These are phyloP conservation scores for Sipha maydis DNA, from an alignment of 2,888 invertebrate genomes.

Conservation along the genomic window DNA sequence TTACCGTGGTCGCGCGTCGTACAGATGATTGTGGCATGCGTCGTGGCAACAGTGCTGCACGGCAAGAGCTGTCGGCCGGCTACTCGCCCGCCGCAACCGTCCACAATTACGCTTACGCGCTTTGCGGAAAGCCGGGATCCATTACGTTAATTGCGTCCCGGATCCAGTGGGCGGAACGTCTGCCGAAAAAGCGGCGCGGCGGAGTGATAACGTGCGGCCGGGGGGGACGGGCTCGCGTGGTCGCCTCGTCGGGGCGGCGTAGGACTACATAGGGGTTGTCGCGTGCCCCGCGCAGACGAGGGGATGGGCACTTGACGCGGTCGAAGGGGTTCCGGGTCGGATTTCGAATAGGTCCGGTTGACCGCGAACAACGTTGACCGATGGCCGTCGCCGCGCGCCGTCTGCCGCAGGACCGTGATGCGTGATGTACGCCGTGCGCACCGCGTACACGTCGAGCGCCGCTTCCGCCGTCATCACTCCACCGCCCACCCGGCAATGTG, in stretches of 20 bases:
- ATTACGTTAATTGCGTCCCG: constrained; percentile 53
- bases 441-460: background rate
- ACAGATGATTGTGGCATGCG: no score
- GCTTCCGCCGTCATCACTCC: background rate
- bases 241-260: no score
- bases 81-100: no score
- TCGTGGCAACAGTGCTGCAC: constrained; percentile 8
- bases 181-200: constrained; percentile 27
- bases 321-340: constrained; percentile 38
- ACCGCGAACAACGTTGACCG: constrained; percentile 49
- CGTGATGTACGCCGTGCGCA: background rate
- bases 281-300: background rate
- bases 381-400: background rate
- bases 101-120: constrained; percentile 3
- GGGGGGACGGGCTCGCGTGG: background rate
- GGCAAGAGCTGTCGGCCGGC: constrained; percentile 6
- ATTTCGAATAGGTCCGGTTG: constrained; percentile 28
- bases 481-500: background rate
- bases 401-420: background rate
- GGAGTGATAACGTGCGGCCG: background rate
- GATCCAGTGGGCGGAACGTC: constrained; percentile 22
- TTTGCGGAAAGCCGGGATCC: constrained; percentile 42
- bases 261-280: background rate
- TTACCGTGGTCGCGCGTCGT: no score
- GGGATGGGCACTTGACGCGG: background rate